Conservation (phyloP, 2,113 vertebrate species). For the Xenopus borealis region DNA sequence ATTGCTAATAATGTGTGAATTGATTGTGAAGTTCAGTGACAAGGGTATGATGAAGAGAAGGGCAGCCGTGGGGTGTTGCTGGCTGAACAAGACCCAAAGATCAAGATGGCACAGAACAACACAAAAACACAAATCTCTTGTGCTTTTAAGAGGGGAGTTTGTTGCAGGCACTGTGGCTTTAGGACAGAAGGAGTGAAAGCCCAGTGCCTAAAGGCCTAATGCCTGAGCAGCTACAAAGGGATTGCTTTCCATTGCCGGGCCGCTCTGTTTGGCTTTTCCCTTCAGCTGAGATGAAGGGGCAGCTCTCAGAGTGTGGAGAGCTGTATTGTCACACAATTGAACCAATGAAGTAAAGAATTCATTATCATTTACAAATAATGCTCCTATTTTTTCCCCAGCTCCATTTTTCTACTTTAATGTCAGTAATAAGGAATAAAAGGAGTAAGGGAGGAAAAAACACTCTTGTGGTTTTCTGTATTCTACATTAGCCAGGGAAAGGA, state of each 20-base stretch:
- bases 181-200: slow-evolving; percentile 36
- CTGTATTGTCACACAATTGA: slow-evolving; percentile 51
- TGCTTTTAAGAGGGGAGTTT: slow-evolving; percentile 34
- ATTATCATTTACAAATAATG: slow-evolving; percentile 62
- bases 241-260: slow-evolving; percentile 32
- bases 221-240: slow-evolving; percentile 38
- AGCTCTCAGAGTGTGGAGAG: slow-evolving; percentile 49
- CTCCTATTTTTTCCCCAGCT: slow-evolving; percentile 49
- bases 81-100: slow-evolving; percentile 1
- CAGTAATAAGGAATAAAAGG: slow-evolving; percentile 34
- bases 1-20: not conserved
- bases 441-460: slow-evolving; percentile 54
- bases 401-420: slow-evolving; percentile 50
- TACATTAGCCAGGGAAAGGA: slow-evolving; percentile 69
- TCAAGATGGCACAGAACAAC: slow-evolving; percentile 1
- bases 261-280: slow-evolving; percentile 47
- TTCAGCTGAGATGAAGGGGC: slow-evolving; percentile 46
- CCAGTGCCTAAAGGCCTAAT: not conserved
- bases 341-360: slow-evolving; percentile 60
- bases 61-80: not conserved
- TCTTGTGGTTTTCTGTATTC: slow-evolving; percentile 54
- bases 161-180: slow-evolving; percentile 26
- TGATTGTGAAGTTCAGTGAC: not conserved
- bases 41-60: not conserved
- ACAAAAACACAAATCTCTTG: slow-evolving; percentile 1